Percentiles rank a stretch among this genome's conserved stretches.
Conservation (phyloP, 1,140 invertebrate species). For the Asbolus verrucosus region DNA sequence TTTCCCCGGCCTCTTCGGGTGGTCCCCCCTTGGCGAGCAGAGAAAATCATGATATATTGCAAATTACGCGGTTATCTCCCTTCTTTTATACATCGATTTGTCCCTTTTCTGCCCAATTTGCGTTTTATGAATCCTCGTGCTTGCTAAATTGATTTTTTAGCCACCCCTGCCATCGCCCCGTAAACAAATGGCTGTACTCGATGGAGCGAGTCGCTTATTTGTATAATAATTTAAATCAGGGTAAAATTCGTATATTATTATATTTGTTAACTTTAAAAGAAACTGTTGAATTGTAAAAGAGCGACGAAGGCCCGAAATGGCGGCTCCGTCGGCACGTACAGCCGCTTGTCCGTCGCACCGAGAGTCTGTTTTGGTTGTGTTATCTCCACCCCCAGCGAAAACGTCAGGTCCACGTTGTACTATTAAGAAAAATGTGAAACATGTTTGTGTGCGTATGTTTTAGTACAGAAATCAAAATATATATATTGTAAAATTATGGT, state of each 20-base stretch:
- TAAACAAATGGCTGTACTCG: conserved; percentile 41
- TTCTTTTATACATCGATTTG: not conserved
- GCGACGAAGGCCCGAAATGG: no score
- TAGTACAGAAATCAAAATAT: conserved; percentile 64
- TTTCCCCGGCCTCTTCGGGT: not conserved
- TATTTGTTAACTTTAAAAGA: conserved; percentile 39
- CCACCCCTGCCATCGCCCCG: no score
- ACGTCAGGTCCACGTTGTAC: conserved; percentile 53
- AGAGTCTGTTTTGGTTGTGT: no score
- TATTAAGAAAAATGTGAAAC: conserved; percentile 55
- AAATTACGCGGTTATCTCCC: not conserved
- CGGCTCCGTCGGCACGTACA: no score
- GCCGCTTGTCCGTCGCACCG: no score
- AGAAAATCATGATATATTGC: not conserved
- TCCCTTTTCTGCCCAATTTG: not conserved
- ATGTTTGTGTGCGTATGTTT: conserved; percentile 64
- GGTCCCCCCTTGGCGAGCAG: not conserved
- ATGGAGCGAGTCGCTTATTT: conserved; percentile 49
- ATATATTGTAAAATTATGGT: conserved; percentile 59
- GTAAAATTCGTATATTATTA: conserved; percentile 58
- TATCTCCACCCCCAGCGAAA: no score
- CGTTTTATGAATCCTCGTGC: not conserved
- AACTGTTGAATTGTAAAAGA: conserved; percentile 18
- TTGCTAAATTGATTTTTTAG: not conserved
- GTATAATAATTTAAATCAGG: conserved; percentile 63